Percentiles rank a stretch among this genome's conserved stretches.
These are phyloP conservation scores for Gymnoscelis rufifasciata DNA, from an alignment of 2,888 invertebrate genomes.

Conservation along the genomic window DNA sequence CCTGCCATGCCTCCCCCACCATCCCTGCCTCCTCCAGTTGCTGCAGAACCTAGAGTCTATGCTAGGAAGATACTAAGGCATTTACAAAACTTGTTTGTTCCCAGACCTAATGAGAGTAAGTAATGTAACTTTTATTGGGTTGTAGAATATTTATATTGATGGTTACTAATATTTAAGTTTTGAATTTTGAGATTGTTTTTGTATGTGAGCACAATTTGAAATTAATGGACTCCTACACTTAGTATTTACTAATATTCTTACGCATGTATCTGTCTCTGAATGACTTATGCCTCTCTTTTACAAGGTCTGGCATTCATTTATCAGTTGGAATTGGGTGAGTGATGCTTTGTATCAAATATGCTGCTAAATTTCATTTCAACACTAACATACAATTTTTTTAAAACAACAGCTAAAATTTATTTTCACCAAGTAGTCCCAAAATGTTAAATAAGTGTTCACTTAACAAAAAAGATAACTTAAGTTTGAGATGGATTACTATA, in stretches of 20 bases:
- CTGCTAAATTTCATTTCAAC: too few relatives aligned
- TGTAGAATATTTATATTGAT: too few relatives aligned
- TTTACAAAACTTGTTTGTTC: slow-evolving; percentile 96
- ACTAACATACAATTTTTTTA: too few relatives aligned
- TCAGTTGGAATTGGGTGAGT: slow-evolving; percentile 90
- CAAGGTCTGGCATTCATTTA: slow-evolving; percentile 95
- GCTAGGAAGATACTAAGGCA: slow-evolving; percentile 94
- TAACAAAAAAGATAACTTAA: too few relatives aligned
- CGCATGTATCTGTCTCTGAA: slow-evolving; percentile 10
- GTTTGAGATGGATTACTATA: too few relatives aligned
- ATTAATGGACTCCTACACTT: slow-evolving; percentile 2
- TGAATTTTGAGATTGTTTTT: too few relatives aligned
- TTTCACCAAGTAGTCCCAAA: too few relatives aligned
- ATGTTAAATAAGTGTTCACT: too few relatives aligned
- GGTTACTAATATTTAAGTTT: too few relatives aligned
- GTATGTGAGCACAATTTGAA: not conserved
- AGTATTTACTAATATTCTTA: slow-evolving; percentile 5
- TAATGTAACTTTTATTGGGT: slow-evolving; percentile 18
- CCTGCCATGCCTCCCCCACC: slow-evolving; percentile 90
- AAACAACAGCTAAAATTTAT: too few relatives aligned
- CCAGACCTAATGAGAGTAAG: slow-evolving; percentile 94
- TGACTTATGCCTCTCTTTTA: slow-evolving; percentile 57
- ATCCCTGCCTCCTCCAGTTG: slow-evolving; percentile 92
- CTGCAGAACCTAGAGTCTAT: slow-evolving; percentile 93
- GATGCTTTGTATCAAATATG: too few relatives aligned